A percentile compares a stretch with the other conserved stretches of the same genome.
These are phyloP conservation scores for Pyrrhosoma nymphula DNA, from an alignment of 2,888 invertebrate genomes.

Conservation along the genomic window DNA sequence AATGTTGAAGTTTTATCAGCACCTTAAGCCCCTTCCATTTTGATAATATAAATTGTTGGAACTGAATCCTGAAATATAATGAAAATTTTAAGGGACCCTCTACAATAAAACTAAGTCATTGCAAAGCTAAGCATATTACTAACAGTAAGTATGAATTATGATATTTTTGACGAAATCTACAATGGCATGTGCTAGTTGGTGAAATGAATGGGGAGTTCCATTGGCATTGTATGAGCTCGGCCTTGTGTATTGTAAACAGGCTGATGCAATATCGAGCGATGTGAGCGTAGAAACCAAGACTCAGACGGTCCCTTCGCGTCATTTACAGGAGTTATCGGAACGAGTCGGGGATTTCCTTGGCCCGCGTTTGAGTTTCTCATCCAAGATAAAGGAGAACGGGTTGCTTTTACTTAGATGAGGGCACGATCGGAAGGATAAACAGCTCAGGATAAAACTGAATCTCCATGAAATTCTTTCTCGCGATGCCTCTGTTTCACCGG, in stretches of 20 bases:
- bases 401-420: neutral
- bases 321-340: neutral
- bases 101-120: no score
- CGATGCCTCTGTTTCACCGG: no score
- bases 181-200: no score
- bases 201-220: neutral
- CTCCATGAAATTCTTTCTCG: neutral
- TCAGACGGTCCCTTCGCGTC: neutral
- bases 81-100: no score
- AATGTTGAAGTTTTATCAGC: no score
- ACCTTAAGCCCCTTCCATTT: no score
- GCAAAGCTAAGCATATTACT: no score
- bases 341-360: constrained; percentile 1
- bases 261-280: neutral
- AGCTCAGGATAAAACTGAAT: neutral
- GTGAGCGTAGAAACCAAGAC: neutral
- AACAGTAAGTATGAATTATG: no score
- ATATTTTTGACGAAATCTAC: no score
- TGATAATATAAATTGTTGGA: no score
- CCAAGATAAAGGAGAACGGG: neutral
- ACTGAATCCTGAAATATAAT: no score
- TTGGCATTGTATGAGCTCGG: neutral
- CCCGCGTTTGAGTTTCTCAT: neutral
- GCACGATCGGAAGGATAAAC: neutral
- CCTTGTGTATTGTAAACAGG: neutral